These are phyloP conservation scores for Micromys minutus DNA, from an alignment of 2,113 vertebrate genomes.

Conservation along the genomic window DNA sequence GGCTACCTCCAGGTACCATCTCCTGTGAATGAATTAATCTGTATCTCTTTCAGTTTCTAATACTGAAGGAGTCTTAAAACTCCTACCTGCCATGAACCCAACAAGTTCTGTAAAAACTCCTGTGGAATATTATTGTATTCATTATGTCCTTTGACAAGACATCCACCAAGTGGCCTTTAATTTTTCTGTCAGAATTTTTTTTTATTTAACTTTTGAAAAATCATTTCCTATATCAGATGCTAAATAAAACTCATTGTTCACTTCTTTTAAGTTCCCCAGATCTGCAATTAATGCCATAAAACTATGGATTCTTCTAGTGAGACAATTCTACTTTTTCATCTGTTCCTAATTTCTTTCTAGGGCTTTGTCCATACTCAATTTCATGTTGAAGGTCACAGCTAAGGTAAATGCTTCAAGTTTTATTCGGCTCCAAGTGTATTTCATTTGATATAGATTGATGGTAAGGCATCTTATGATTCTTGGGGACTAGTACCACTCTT, in stretches of 20 bases:
- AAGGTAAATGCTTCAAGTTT: slow-evolving; percentile 47
- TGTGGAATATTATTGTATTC: not conserved
- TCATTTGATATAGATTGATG: not conserved
- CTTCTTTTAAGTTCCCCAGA: not conserved
- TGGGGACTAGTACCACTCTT: slow-evolving; percentile 1
- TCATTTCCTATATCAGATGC: not conserved
- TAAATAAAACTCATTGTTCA: slow-evolving; percentile 31
- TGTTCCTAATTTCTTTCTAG: slow-evolving; percentile 46
- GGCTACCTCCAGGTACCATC: not conserved
- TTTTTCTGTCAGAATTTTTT: slow-evolving; percentile 32
- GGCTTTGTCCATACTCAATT: slow-evolving; percentile 24
- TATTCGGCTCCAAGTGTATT: slow-evolving; percentile 20
- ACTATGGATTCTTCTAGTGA: slow-evolving; percentile 8
- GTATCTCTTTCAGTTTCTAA: not conserved
- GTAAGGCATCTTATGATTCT: slow-evolving; percentile 36
- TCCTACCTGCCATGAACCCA: not conserved
- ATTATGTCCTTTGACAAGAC: slow-evolving; percentile 33
- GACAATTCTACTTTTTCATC: slow-evolving; percentile 18
- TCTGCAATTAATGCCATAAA: not conserved
- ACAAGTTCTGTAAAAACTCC: not conserved
- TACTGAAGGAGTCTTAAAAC: slow-evolving; percentile 21
- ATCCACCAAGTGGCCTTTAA: not conserved
- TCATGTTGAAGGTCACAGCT: slow-evolving; percentile 30
- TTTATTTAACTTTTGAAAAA: slow-evolving; percentile 28
- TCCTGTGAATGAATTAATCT: not conserved